These are phyloP conservation scores for Chironomus tepperi DNA, from an alignment of 1,140 invertebrate genomes.

Conservation along the genomic window DNA sequence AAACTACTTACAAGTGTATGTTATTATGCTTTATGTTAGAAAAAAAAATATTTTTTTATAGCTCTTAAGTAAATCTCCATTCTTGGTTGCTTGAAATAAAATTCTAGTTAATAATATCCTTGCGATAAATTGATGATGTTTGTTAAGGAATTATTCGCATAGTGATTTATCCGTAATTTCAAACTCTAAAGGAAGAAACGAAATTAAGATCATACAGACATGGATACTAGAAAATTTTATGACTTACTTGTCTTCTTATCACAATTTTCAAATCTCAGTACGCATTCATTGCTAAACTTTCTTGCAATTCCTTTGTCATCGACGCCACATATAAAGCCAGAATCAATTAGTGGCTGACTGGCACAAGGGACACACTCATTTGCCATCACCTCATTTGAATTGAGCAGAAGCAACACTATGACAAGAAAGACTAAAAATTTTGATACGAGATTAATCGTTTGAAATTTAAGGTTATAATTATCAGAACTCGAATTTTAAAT, in stretches of 20 bases:
- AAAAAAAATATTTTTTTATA: no score
- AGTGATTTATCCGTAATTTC: not conserved
- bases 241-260: not conserved
- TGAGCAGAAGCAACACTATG: not conserved
- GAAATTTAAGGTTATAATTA: no score
- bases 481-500: no score
- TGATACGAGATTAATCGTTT: no score
- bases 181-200: not conserved
- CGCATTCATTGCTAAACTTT: not conserved
- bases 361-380: not conserved
- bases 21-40: no score
- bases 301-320: not conserved
- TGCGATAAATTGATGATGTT: no score
- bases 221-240: no score
- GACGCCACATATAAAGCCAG: not conserved
- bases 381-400: not conserved
- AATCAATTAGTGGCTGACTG: not conserved
- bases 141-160: not conserved
- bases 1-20: no score
- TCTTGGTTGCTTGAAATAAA: no score
- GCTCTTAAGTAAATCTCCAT: no score
- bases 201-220: no score
- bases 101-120: no score
- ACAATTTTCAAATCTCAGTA: slow-evolving; percentile 16
- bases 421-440: not conserved